Evolutionary conservation across 2,888 invertebrate genomes (phyloP).

Genomic region (Tetramorium bicarinatum): DNA sequence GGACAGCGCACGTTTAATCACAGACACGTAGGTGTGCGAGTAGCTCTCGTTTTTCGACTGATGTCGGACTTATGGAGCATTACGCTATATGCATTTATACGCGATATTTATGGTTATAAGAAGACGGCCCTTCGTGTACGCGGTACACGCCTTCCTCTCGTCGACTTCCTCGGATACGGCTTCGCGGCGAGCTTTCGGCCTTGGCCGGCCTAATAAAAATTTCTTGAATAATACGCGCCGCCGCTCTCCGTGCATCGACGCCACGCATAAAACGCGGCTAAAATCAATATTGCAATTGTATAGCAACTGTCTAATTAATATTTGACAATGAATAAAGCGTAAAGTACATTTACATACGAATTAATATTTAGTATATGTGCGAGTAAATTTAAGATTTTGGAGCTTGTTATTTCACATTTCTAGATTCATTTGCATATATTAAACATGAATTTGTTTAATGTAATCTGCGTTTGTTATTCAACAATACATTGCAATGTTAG

Average conservation of each 20-base stretch:
- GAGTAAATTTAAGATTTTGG: background rate
- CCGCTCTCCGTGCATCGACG: slow-evolving; percentile 21
- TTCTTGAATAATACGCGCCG: slow-evolving; percentile 62
- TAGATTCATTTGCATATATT: background rate
- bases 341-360: background rate
- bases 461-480: background rate
- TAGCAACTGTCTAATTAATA: background rate
- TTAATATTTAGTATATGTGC: background rate
- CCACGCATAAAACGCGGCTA: background rate
- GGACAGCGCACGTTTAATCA: slow-evolving; percentile 33
- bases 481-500: background rate
- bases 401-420: background rate
- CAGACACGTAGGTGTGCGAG: background rate
- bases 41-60: background rate
- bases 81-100: slow-evolving; percentile 45
- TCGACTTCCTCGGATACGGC: slow-evolving; percentile 62
- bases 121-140: slow-evolving; percentile 39
- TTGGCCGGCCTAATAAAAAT: slow-evolving; percentile 71
- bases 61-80: slow-evolving; percentile 51
- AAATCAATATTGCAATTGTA: slow-evolving; percentile 16
- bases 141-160: slow-evolving; percentile 58
- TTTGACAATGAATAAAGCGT: background rate
- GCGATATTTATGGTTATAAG: slow-evolving; percentile 53
- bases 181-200: slow-evolving; percentile 72
- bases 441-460: background rate